Conservation (phyloP, 2,888 invertebrate species). For the Pseudoips prasinana region DNA sequence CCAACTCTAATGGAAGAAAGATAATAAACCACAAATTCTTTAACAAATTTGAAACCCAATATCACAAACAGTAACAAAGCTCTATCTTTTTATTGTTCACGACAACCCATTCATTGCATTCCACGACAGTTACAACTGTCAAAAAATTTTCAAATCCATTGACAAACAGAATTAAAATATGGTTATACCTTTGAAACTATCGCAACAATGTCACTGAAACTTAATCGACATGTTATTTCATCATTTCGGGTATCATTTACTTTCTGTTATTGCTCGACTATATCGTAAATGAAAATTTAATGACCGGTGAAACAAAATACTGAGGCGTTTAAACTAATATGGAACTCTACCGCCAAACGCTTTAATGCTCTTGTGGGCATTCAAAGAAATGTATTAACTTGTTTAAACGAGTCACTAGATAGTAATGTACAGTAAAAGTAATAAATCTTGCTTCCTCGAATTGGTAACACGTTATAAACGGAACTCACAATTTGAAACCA, state of each 20-base stretch:
- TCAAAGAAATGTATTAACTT: no score
- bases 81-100: not conserved
- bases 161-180: conserved; percentile 12
- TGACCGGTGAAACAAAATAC: conserved; percentile 32
- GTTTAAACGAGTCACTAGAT: no score
- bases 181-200: conserved; percentile 13
- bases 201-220: conserved; percentile 25
- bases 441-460: no score
- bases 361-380: conserved; percentile 13
- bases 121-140: conserved; percentile 9
- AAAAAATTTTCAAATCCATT: conserved; percentile 11
- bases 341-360: conserved; percentile 21
- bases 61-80: not conserved
- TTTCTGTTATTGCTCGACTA: conserved; percentile 30
- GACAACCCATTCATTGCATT: conserved; percentile 2
- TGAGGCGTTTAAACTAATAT: conserved; percentile 27
- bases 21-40: no score
- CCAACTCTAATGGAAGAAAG: no score
- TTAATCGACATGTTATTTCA: conserved; percentile 35
- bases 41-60: no score
- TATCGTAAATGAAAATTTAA: conserved; percentile 41
- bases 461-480: no score
- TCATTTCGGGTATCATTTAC: conserved; percentile 30
- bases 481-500: no score
- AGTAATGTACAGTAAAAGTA: no score